A percentile compares a stretch with the other conserved stretches of the same genome.
These are phyloP conservation scores for Zaprionus ghesquierei DNA, from an alignment of 1,140 invertebrate species.

Conservation along the genomic window DNA sequence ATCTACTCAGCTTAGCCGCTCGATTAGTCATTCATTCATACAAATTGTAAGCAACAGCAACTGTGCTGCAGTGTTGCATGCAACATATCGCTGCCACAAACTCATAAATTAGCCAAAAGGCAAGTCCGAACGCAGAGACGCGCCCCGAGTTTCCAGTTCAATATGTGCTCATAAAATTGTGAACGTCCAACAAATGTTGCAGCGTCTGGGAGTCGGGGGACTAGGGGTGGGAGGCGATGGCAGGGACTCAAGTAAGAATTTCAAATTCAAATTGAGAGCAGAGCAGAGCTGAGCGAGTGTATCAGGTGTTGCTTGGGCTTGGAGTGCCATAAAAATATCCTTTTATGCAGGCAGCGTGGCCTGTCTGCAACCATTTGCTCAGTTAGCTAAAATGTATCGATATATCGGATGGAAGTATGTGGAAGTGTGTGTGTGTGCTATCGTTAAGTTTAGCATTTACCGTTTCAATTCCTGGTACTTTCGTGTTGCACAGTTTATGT, in stretches of 20 bases:
- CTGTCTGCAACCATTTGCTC: conserved; percentile 64
- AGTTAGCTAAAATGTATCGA: conserved; percentile 59
- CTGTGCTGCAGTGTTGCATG: neutral
- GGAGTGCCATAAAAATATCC: conserved; percentile 71
- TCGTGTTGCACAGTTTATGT: conserved; percentile 43
- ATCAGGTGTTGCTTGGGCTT: conserved; percentile 56
- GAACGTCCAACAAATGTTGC: neutral
- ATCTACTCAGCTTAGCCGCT: neutral
- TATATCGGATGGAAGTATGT: conserved; percentile 57
- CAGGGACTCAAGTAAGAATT: neutral
- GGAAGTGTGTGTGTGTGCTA: neutral
- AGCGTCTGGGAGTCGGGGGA: neutral
- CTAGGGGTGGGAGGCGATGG: too few species aligned
- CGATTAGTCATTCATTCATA: neutral
- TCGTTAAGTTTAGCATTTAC: conserved; percentile 40
- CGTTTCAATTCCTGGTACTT: neutral
- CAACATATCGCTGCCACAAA: neutral
- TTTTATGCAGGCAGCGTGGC: conserved; percentile 61
- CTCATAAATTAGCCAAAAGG: conserved; percentile 54
- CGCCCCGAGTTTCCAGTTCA: neutral
- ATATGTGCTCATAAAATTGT: conserved; percentile 30
- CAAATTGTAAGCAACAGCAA: neutral
- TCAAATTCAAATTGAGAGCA: conserved; percentile 60
- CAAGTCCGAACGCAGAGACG: neutral
- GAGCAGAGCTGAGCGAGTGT: neutral